Evolutionary conservation across 2,888 invertebrate genomes (phyloP), one percentile per base, ranked within the genome.

Genomic region (Dione juno): DNA sequence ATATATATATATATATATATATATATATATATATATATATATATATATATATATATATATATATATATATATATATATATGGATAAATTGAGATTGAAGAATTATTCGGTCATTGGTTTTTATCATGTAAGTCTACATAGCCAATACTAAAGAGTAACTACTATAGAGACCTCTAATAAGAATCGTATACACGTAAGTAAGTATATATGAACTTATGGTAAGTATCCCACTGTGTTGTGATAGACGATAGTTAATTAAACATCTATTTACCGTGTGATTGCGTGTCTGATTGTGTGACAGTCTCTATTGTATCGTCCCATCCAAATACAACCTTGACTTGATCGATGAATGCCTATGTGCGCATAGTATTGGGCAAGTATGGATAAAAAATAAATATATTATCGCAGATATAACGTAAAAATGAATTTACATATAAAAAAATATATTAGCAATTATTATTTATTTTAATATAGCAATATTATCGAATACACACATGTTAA

Each of bases 181-280:
- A 37, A 10, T 13, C 16, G 19, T 50, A 50, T 16, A 16, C 16
- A 48, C 16, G 8, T 48, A 43, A 1, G 13, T 53, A 54, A 14
- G 37, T 9, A 54, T 28, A n/a, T 53, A n/a, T n/a, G n/a, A n/a
- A 35, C 13, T 8, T 48, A 19, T 40, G 8, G 64, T 50, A 52
- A 61, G 66, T 76, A 75, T 81, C 72, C 76, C 82, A 84, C 78
- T 74, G 28, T 54, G 37, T 43, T 43, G 43, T 66, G 67, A 70
- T 75, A 43, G 84, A 84, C 50, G 82, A 82, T 82, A 83, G 83
- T 77, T 87, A 85, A 88, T 88, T 86, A 85, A 81, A 81, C 76
- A 80, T 77, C 78, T 84, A 85, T 87, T 83, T 85, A 82, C 80
- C 77, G 76, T 77, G 73, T 75, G 80, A 81, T 83, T 84, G 85